These are phyloP conservation scores for Rhineura floridana DNA, from an alignment of 2,113 vertebrate genomes.

Conservation along the genomic window DNA sequence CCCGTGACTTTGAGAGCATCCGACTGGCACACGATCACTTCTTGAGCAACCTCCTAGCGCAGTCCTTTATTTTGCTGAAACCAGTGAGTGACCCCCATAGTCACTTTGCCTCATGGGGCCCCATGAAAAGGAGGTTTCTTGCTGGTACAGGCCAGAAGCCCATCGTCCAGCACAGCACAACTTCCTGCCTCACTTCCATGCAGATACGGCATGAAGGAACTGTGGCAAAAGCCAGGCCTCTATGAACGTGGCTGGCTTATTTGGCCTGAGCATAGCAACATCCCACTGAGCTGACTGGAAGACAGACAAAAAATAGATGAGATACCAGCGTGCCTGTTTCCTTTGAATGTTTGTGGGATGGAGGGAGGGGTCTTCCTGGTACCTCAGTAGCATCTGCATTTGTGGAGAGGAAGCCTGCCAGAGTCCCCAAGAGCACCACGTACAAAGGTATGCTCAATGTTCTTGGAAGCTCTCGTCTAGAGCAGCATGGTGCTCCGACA, in stretches of 20 bases:
- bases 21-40: constrained; percentile 95
- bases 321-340: background rate
- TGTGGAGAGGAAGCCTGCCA: background rate
- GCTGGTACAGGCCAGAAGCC: background rate
- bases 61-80: constrained; percentile 97
- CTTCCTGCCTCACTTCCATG: background rate
- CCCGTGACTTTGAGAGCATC: constrained; percentile 96
- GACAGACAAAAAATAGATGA: background rate
- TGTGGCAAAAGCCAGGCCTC: too few species aligned
- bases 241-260: background rate
- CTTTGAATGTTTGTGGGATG: background rate
- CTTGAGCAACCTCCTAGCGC: constrained; percentile 94
- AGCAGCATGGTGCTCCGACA: background rate
- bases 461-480: background rate
- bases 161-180: background rate
- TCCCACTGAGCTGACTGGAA: too few species aligned
- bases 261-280: background rate
- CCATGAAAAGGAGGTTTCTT: too few species aligned
- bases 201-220: background rate
- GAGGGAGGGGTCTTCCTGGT: background rate
- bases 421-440: background rate
- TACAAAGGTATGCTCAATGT: too few species aligned
- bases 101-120: background rate
- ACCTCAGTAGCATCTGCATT: background rate
- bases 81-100: constrained; percentile 78